Evolutionary conservation across 1,140 invertebrate genomes (phyloP).

Genomic region (Aphaenogaster floridana): DNA sequence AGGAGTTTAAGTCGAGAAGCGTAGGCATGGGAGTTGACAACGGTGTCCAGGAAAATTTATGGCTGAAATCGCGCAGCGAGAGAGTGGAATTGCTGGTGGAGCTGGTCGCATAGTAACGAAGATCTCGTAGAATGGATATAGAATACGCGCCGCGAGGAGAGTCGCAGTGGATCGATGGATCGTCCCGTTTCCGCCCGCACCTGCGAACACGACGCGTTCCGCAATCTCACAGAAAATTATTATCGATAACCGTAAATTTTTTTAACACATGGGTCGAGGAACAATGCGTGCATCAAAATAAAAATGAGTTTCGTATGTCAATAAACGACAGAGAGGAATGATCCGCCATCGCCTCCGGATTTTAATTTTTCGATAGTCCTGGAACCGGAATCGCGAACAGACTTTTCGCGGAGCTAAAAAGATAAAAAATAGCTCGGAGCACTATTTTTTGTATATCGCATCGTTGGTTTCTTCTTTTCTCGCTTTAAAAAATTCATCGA

Average conservation of each 20-base stretch:
- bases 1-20: background rate
- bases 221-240: conserved; percentile 37
- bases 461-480: background rate
- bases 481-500: background rate
- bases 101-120: conserved; percentile 22
- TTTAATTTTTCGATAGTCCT: background rate
- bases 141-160: background rate
- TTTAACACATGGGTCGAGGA: background rate
- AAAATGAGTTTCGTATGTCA: background rate
- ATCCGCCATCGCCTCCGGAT: background rate
- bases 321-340: conserved; percentile 5
- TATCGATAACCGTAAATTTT: conserved; percentile 18
- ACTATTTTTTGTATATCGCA: background rate
- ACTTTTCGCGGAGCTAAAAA: background rate
- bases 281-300: background rate
- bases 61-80: conserved; percentile 34
- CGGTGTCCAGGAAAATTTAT: conserved; percentile 31
- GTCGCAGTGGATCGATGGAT: conserved; percentile 18
- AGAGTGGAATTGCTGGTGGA: conserved; percentile 27
- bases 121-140: conserved; percentile 3
- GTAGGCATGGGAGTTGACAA: background rate
- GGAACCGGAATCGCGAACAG: background rate
- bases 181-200: background rate
- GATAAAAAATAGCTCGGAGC: background rate
- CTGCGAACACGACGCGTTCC: conserved; percentile 6